phyloP scores from a whole-genome alignment of 1,140 invertebrate species.

The Andrena cerasifolii region DNA sequence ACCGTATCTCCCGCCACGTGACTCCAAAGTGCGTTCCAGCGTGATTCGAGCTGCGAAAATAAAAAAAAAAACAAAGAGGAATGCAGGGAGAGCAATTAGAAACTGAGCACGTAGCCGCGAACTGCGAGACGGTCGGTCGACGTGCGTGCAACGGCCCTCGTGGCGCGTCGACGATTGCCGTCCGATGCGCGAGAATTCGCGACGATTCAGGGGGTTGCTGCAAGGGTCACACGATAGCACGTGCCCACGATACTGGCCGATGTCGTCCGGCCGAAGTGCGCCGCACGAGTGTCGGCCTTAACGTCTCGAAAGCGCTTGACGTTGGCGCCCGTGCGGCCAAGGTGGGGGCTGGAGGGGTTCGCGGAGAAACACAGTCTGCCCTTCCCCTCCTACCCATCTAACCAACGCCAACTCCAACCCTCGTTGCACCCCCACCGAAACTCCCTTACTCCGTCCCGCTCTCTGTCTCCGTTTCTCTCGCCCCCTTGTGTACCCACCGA shows the following conservation, averaged over 20 bases:
- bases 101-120: no score
- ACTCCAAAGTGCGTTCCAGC: background rate
- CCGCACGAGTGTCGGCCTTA: constrained; percentile 78
- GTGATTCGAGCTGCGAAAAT: background rate
- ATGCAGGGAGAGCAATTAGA: no score
- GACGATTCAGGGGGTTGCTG: background rate
- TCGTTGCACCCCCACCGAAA: constrained; percentile 43
- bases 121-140: no score
- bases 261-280: constrained; percentile 75
- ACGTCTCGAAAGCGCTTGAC: constrained; percentile 76
- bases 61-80: background rate
- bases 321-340: constrained; percentile 71
- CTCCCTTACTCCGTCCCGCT: background rate
- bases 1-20: constrained; percentile 51
- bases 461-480: constrained; percentile 11
- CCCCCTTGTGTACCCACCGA: constrained; percentile 36
- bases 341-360: constrained; percentile 68
- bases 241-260: constrained; percentile 55
- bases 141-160: no score
- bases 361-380: constrained; percentile 60
- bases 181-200: background rate
- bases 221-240: no score
- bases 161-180: background rate
- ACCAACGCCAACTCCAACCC: constrained; percentile 35
- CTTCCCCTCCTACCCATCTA: constrained; percentile 36